These are phyloP conservation scores for Phortica variegata DNA, from an alignment of 1,140 invertebrate species.

Conservation along the genomic window DNA sequence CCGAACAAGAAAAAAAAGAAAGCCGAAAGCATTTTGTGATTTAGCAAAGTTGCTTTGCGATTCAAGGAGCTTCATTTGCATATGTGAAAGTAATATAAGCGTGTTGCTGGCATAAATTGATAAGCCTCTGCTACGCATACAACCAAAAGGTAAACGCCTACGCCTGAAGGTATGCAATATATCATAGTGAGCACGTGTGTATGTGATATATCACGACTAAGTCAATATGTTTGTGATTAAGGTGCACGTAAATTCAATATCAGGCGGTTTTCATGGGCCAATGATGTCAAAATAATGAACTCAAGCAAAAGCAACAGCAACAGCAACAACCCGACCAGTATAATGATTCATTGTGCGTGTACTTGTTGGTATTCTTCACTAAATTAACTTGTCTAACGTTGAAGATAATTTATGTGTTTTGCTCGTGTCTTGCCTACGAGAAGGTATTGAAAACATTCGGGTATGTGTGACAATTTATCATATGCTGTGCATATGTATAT, in stretches of 20 bases:
- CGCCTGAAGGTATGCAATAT: constrained; percentile 17
- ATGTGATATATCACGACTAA: constrained; percentile 5
- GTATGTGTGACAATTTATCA: too few species aligned
- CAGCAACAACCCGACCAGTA: background rate
- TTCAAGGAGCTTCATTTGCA: constrained; percentile 42
- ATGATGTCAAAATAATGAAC: constrained; percentile 37
- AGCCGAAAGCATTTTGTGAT: too few species aligned
- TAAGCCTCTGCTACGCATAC: too few species aligned
- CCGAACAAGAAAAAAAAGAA: constrained; percentile 11
- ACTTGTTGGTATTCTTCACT: too few species aligned
- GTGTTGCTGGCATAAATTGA: constrained; percentile 47
- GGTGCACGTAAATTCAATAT: constrained; percentile 20
- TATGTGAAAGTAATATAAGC: constrained; percentile 8
- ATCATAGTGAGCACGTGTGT: background rate
- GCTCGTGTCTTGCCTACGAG: constrained; percentile 33
- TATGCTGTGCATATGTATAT: too few species aligned
- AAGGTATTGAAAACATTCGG: constrained; percentile 32
- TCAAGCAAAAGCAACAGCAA: constrained; percentile 2
- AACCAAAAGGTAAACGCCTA: too few species aligned
- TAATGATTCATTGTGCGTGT: constrained; percentile 2
- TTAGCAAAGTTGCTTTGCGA: too few species aligned
- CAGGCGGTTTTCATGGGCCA: constrained; percentile 41
- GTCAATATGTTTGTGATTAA: constrained; percentile 46
- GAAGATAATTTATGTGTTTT: constrained; percentile 38
- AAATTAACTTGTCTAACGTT: background rate